Percentiles rank a stretch among this genome's conserved stretches.
These are phyloP conservation scores for Pachypsylla venusta DNA, from an alignment of 1,140 invertebrate genomes.

Conservation along the genomic window DNA sequence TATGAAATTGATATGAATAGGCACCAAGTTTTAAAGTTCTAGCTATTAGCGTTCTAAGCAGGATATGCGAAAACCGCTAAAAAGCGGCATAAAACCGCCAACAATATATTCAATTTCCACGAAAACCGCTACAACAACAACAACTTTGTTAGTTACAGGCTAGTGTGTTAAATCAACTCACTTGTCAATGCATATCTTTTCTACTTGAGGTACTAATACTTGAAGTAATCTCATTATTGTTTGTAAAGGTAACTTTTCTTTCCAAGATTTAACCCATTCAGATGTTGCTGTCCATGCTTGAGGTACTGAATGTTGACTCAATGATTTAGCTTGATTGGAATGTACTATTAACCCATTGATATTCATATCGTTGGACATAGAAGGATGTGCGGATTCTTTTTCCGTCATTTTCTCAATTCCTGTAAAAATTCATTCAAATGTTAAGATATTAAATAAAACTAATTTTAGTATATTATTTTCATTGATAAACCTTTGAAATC, in stretches of 20 bases:
- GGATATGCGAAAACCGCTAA: no score
- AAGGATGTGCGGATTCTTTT: conserved; percentile 71
- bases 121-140: no score
- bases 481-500: no score
- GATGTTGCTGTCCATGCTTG: conserved; percentile 62
- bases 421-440: conserved; percentile 30
- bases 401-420: conserved; percentile 91
- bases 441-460: no score
- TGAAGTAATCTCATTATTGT: conserved; percentile 97
- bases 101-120: no score
- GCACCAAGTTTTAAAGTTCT: no score
- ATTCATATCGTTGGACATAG: conserved; percentile 10
- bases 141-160: no score
- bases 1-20: no score
- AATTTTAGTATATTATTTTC: no score
- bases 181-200: conserved; percentile 99
- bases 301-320: conserved; percentile 9
- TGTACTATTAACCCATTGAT: conserved; percentile 14
- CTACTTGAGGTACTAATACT: conserved; percentile 97
- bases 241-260: conserved; percentile 90
- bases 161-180: conserved; percentile 45
- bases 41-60: no score
- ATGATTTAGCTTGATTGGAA: conserved; percentile 7
- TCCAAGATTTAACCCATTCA: conserved; percentile 95
- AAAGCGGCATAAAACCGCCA: no score